Conservation (phyloP, 2,888 invertebrate genomes). For the Toxonevra muliebris region DNA sequence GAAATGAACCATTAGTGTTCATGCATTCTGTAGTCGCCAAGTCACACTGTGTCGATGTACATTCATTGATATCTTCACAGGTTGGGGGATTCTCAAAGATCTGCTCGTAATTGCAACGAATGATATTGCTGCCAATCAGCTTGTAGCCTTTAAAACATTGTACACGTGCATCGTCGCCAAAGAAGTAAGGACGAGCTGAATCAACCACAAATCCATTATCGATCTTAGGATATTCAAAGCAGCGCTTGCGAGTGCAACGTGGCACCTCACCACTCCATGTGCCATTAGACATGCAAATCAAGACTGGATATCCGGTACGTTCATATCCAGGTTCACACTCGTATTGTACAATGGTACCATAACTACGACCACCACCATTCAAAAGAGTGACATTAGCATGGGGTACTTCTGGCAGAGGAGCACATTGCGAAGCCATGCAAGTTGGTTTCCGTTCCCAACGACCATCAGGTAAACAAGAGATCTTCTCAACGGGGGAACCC, state of each 20-base stretch:
- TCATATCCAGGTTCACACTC: constrained; percentile 93
- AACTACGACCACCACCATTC: constrained; percentile 90
- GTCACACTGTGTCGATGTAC: constrained; percentile 88
- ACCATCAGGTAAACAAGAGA: constrained; percentile 89
- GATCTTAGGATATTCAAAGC: constrained; percentile 76
- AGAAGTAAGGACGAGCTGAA: constrained; percentile 78
- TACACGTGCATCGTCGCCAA: constrained; percentile 89
- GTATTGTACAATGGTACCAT: constrained; percentile 91
- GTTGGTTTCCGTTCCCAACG: constrained; percentile 92
- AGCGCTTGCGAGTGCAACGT: constrained; percentile 76
- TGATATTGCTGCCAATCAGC: constrained; percentile 82
- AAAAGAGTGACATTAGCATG: constrained; percentile 87
- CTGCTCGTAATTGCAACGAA: constrained; percentile 86
- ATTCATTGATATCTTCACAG: constrained; percentile 93
- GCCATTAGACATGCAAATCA: constrained; percentile 94
- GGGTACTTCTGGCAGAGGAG: constrained; percentile 84
- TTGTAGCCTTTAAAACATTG: constrained; percentile 92
- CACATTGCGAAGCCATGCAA: constrained; percentile 92
- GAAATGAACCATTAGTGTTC: constrained; percentile 88
- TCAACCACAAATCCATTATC: constrained; percentile 90
- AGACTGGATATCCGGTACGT: constrained; percentile 86
- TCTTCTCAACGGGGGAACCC: constrained; percentile 85
- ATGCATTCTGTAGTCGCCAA: constrained; percentile 89
- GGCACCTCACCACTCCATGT: constrained; percentile 95
- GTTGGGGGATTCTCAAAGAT: constrained; percentile 84